A percentile compares a stretch with the other conserved stretches of the same genome.
These are phyloP conservation scores for Alviniconcha marisindica DNA, from an alignment of 1,140 invertebrate genomes.

Conservation along the genomic window DNA sequence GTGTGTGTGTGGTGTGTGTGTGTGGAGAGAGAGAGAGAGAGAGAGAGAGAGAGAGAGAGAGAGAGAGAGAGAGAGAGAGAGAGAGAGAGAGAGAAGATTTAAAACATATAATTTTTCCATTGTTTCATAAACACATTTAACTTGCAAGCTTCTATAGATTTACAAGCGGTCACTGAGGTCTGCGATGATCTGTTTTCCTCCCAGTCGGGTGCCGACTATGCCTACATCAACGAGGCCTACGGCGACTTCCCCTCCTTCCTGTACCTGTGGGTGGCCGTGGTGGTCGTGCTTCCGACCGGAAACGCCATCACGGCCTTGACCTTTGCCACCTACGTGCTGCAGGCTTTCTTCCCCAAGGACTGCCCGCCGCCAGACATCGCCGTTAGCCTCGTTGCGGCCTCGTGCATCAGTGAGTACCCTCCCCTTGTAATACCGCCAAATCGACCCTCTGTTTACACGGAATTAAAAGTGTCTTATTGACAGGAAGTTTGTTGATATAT, in stretches of 20 bases:
- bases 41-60: too few species aligned
- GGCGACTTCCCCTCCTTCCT: conserved; percentile 92
- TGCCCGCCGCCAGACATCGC: conserved; percentile 62
- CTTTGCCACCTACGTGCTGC: conserved; percentile 95
- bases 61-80: too few species aligned
- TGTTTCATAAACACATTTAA: too few species aligned
- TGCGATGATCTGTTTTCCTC: background rate
- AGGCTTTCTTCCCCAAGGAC: conserved; percentile 87
- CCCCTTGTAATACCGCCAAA: background rate
- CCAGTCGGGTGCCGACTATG: conserved; percentile 95
- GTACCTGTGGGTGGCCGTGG: conserved; percentile 90
- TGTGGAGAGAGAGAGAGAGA: background rate
- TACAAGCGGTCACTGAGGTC: too few species aligned
- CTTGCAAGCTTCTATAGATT: too few species aligned
- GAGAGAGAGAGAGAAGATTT: too few species aligned
- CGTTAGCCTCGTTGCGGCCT: conserved; percentile 61
- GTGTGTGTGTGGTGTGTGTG: background rate
- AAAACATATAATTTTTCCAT: too few species aligned
- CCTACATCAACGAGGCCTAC: conserved; percentile 94
- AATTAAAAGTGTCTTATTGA: too few species aligned
- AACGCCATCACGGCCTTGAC: conserved; percentile 98
- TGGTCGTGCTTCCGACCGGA: conserved; percentile 86
- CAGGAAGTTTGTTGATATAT: too few species aligned
- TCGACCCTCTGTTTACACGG: too few species aligned
- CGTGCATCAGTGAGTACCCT: conserved; percentile 67